Conservation (phyloP, 2,888 invertebrate species). For the Thyatira batis region DNA sequence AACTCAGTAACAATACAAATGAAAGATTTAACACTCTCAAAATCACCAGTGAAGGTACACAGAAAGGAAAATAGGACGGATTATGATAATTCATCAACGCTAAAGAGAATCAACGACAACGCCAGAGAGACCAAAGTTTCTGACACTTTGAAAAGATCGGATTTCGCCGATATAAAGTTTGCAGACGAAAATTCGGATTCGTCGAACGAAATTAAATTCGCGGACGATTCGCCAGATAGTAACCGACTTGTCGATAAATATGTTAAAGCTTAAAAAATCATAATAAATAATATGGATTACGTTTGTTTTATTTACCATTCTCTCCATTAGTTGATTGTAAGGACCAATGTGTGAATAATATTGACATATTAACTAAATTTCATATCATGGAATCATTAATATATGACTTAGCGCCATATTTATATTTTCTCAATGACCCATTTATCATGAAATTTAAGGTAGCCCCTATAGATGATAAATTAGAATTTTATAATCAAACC, state of each 20-base stretch:
- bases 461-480: conserved; percentile 35
- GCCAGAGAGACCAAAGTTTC: conserved; percentile 84
- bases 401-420: conserved; percentile 26
- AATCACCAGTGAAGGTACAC: conserved; percentile 68
- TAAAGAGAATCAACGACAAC: conserved; percentile 85
- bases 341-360: conserved; percentile 68
- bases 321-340: conserved; percentile 55
- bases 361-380: conserved; percentile 47
- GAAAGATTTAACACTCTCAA: conserved; percentile 66
- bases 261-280: conserved; percentile 51
- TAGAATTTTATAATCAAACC: conserved; percentile 49
- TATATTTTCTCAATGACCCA: conserved; percentile 27
- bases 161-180: conserved; percentile 86
- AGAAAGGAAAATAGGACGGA: conserved; percentile 56
- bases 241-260: conserved; percentile 69
- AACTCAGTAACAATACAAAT: conserved; percentile 62
- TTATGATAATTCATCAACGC: conserved; percentile 58
- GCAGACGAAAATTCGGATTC: conserved; percentile 87
- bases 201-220: conserved; percentile 74
- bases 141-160: conserved; percentile 79
- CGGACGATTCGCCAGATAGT: conserved; percentile 75
- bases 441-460: conserved; percentile 29
- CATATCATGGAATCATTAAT: conserved; percentile 70
- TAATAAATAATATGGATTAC: conserved; percentile 3
- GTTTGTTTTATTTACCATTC: conserved; percentile 16